Evolutionary conservation across 2,113 vertebrate species (phyloP).

Genomic region (Sus scrofa): DNA sequence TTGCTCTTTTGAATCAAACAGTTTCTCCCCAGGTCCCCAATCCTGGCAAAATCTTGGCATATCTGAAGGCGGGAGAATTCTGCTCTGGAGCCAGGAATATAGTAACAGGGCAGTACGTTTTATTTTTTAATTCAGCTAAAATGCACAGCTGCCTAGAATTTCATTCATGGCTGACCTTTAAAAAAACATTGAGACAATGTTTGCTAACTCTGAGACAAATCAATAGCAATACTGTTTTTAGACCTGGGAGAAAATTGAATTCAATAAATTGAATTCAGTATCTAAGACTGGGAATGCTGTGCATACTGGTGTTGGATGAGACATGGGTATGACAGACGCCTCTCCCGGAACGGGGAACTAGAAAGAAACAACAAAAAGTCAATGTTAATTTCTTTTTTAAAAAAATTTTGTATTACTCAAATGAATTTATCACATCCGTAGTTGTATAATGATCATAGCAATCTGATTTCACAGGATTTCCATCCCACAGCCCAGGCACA

Average conservation of each 20-base stretch:
- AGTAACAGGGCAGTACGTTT: neutral
- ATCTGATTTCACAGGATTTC: no score
- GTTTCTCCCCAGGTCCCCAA: neutral
- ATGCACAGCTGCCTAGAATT: neutral
- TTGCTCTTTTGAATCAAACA: neutral
- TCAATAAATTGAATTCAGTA: neutral
- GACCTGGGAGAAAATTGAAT: conserved; percentile 31
- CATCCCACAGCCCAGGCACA: no score
- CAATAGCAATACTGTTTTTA: neutral
- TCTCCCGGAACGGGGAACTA: neutral
- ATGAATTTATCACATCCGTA: no score
- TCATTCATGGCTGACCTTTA: neutral
- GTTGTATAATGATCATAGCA: no score
- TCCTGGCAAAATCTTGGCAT: neutral
- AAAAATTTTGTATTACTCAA: no score
- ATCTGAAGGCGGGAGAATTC: neutral
- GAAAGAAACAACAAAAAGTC: conserved; percentile 35
- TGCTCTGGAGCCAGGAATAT: neutral
- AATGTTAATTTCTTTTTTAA: no score
- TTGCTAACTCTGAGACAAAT: neutral
- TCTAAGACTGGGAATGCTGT: neutral
- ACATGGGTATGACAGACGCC: neutral
- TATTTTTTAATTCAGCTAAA: conserved; percentile 47
- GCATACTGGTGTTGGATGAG: neutral
- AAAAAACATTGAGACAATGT: neutral